Percentiles rank a stretch among this genome's conserved stretches.
Evolutionary conservation across 2,888 invertebrate genomes (phyloP).

Genomic region (Syrphus vitripennis): DNA sequence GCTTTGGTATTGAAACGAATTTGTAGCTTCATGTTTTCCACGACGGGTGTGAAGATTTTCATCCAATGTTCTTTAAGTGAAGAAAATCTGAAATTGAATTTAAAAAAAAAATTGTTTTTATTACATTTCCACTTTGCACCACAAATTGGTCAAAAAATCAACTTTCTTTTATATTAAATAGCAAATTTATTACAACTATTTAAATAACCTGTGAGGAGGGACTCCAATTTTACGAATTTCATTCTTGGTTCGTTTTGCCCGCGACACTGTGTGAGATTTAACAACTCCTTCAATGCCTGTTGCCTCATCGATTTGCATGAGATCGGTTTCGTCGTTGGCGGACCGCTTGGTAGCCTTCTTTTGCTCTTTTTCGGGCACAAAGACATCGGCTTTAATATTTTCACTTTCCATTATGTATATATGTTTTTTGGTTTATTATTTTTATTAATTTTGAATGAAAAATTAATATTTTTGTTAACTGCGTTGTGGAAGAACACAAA

Average conservation of each 20-base stretch:
- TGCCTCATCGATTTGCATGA: constrained; percentile 87
- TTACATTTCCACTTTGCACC: no score
- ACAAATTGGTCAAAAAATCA: no score
- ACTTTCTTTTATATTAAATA: no score
- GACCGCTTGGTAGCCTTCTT: constrained; percentile 77
- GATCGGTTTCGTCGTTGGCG: constrained; percentile 80
- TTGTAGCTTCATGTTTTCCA: constrained; percentile 96
- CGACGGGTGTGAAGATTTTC: constrained; percentile 97
- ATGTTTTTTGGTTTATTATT: background rate
- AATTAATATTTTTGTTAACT: background rate
- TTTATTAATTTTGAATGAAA: background rate
- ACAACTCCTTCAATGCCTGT: constrained; percentile 84
- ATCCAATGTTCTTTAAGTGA: constrained; percentile 98
- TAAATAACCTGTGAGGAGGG: constrained; percentile 89
- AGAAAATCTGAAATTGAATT: constrained; percentile 85
- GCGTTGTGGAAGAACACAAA: constrained; percentile 32
- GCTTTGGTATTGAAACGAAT: constrained; percentile 96
- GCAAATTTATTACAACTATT: background rate
- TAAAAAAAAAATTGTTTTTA: no score
- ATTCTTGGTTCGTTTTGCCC: constrained; percentile 82
- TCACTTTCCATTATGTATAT: constrained; percentile 75
- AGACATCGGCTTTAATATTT: constrained; percentile 77
- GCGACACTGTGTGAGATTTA: constrained; percentile 78
- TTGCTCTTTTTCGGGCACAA: constrained; percentile 72
- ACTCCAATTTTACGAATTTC: constrained; percentile 91